Evolutionary conservation across 1,140 invertebrate species (phyloP), one percentile per base, ranked within the genome.

Genomic region (Druon quercuslanigerum): DNA sequence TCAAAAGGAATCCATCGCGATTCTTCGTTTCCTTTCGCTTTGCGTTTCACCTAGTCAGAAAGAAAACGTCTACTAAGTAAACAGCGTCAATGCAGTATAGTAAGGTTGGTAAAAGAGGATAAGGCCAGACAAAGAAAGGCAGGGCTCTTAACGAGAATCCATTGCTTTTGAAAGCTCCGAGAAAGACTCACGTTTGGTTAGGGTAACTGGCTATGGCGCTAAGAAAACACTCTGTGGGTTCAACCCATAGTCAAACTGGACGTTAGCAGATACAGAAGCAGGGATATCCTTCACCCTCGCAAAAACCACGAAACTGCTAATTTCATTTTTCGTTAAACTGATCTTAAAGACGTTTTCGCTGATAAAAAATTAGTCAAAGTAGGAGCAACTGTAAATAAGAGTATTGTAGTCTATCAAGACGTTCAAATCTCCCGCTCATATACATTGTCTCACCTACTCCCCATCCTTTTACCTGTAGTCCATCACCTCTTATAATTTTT

Each of bases 271-370:
- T 70, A 75, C 33, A 74, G 72, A 78, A 71, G 73, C n/a, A 77
- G 52, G 56, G n/a, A 33, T 50, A 71, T 57, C 40, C 66, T 51
- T 71, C 66, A 40, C 12, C 52, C 50, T 14, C 56, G 71, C 57
- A 76, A 71, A 66, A 83, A 78, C 66, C 56, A 60, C 25, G 72
- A 79, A 66, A 66, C 74, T 76, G 79, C 82, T 85, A 87, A 84
- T 85, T 86, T 81, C 80, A 77, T 82, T 84, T 83, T 80, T 83
- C 82, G 78, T 84, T 78, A 75, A 80, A 82, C 82, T 77, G 79
- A 74, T 79, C 79, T 83, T 83, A 80, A 82, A 85, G 72, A 75
- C 12, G 11, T 46, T 46, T 7, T 46, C 40, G 9, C 40, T 1
- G 0, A 46, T 8, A 11, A 46, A 9, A 7, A 46, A 25, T 25